phyloP scores from a whole-genome alignment of 1,140 invertebrate genomes.

The Rhopalosiphum padi region DNA sequence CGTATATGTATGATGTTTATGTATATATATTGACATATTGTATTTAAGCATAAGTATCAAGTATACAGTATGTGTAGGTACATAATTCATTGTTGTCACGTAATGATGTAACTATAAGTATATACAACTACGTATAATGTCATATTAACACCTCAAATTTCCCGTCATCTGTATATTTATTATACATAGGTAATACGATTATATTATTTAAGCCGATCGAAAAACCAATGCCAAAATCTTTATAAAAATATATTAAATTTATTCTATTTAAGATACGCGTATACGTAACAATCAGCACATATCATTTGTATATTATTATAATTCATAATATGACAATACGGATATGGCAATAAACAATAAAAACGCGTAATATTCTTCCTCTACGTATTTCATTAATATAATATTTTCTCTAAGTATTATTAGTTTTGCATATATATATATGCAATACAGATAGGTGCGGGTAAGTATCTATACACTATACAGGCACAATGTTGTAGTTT shows the following conservation, averaged over 20 bases:
- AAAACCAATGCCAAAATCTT: not conserved
- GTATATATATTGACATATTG: not conserved
- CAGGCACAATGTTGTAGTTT: too few relatives aligned
- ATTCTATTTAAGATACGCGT: not conserved
- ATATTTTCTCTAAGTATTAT: too few relatives aligned
- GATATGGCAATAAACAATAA: too few relatives aligned
- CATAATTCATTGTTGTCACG: not conserved
- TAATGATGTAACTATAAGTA: not conserved
- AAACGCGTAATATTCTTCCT: too few relatives aligned
- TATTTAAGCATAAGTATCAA: too few relatives aligned
- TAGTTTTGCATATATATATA: too few relatives aligned
- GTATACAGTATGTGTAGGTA: too few relatives aligned
- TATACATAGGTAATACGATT: not conserved
- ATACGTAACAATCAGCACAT: not conserved
- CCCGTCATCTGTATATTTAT: not conserved
- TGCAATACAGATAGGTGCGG: too few relatives aligned
- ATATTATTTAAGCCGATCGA: not conserved
- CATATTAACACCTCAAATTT: not conserved
- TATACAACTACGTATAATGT: too few relatives aligned
- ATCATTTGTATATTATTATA: not conserved
- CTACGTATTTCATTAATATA: too few relatives aligned
- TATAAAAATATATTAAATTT: not conserved
- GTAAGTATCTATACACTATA: too few relatives aligned
- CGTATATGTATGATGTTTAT: not conserved
- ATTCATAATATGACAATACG: too few relatives aligned